These are phyloP conservation scores for Climacteris rufus DNA, from an alignment of 2,113 vertebrate species.

Conservation along the genomic window DNA sequence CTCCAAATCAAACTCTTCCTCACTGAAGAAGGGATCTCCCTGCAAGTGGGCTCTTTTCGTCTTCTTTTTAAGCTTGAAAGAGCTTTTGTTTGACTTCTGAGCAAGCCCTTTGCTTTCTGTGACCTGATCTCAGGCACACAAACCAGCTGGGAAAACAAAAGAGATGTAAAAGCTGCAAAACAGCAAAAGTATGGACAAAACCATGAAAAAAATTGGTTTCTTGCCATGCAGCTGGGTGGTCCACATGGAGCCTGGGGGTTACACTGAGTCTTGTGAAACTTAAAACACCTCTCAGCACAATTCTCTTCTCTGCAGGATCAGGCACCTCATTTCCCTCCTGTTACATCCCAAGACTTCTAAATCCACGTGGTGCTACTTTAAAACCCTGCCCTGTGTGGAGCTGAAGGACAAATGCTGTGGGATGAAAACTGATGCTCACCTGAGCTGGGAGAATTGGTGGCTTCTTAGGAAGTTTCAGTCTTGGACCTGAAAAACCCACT, in stretches of 20 bases:
- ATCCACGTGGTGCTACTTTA: not conserved
- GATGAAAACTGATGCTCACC: not conserved
- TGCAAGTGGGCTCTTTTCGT: not conserved
- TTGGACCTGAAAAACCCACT: not conserved
- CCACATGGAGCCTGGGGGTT: not conserved
- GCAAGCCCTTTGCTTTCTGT: conserved; percentile 18
- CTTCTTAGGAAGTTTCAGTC: not conserved
- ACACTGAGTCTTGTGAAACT: not conserved
- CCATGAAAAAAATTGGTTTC: not conserved
- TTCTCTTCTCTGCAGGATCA: not conserved
- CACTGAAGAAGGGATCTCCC: not conserved
- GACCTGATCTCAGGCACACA: conserved; percentile 9
- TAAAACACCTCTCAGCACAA: not conserved
- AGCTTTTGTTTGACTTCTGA: conserved; percentile 43
- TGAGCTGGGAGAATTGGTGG: not conserved
- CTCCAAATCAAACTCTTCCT: not conserved
- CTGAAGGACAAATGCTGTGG: not conserved
- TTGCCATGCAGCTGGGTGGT: conserved; percentile 40
- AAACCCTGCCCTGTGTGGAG: not conserved
- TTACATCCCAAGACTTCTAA: not conserved
- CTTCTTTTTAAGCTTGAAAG: not conserved
- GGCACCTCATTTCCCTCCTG: not conserved
- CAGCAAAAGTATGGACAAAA: not conserved
- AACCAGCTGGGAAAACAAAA: conserved; percentile 67
- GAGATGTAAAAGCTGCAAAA: not conserved